These are phyloP conservation scores for Hydrolagus colliei DNA, from an alignment of 2,797 vertebrate species.

Conservation along the genomic window DNA sequence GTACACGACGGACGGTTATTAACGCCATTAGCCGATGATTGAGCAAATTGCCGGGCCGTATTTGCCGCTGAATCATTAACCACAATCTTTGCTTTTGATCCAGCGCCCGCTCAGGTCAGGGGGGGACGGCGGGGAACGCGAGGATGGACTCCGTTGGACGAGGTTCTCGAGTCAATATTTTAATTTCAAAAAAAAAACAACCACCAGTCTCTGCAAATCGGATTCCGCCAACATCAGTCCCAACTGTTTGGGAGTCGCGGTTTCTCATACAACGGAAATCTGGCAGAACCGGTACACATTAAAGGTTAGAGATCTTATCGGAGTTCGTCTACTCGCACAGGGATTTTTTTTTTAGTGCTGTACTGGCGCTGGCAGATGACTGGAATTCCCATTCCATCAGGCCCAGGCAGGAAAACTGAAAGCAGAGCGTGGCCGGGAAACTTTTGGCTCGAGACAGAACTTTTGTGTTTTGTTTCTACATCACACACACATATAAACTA, in stretches of 20 bases:
- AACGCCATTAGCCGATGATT: not conserved
- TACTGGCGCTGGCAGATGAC: not conserved
- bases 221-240: not conserved
- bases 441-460: not conserved
- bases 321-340: constrained; percentile 7
- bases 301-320: constrained; percentile 6
- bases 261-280: not conserved
- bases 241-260: not conserved
- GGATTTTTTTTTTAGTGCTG: not conserved
- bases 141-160: too few relatives aligned
- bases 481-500: too few relatives aligned
- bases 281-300: not conserved
- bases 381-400: not conserved
- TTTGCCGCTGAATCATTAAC: constrained; percentile 2
- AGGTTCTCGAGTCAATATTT: not conserved
- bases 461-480: not conserved
- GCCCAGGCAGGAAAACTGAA: not conserved
- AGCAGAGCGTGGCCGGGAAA: not conserved
- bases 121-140: not conserved
- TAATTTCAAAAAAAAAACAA: not conserved
- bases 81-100: not conserved
- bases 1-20: not conserved
- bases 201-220: not conserved
- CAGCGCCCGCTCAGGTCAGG: not conserved
- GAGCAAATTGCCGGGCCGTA: not conserved